Conservation (phyloP, 2,888 invertebrate genomes). For the Drosophila ustulata region DNA sequence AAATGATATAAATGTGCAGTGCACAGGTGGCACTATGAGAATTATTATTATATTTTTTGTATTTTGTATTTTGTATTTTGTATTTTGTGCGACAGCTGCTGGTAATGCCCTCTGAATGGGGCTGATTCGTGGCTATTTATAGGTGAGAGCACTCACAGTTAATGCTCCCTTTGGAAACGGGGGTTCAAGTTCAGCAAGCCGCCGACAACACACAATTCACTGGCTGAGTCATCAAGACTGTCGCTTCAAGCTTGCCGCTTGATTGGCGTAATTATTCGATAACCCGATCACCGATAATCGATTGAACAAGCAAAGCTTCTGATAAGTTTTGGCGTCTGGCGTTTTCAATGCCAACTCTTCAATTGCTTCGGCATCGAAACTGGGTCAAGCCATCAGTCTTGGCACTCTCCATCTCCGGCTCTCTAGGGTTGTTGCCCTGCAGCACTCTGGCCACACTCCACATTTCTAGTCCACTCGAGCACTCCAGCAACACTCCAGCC, state of each 20-base stretch:
- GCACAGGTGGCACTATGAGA: conserved; percentile 21
- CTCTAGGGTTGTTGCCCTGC: conserved; percentile 41
- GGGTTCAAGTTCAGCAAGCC: conserved; percentile 44
- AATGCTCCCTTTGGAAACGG: conserved; percentile 29
- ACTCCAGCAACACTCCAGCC: background rate
- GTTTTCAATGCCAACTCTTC: background rate
- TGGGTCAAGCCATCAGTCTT: conserved; percentile 24
- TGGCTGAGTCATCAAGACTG: conserved; percentile 15
- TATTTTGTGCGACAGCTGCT: conserved; percentile 40
- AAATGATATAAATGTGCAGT: background rate
- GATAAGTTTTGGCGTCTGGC: no score
- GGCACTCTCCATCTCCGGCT: background rate
- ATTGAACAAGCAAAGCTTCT: no score
- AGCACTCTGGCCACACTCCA: background rate
- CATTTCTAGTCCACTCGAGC: background rate
- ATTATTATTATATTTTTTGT: background rate
- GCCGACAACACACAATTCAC: background rate
- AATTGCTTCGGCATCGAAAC: conserved; percentile 6
- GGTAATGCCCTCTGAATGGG: conserved; percentile 28
- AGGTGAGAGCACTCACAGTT: conserved; percentile 25
- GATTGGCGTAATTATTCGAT: conserved; percentile 47
- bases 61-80: no score
- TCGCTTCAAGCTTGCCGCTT: conserved; percentile 11
- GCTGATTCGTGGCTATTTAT: conserved; percentile 29
- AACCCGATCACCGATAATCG: background rate